These are phyloP conservation scores for Caenorhabditis sp. DNA, from an alignment of 2,888 invertebrate species.

Conservation along the genomic window DNA sequence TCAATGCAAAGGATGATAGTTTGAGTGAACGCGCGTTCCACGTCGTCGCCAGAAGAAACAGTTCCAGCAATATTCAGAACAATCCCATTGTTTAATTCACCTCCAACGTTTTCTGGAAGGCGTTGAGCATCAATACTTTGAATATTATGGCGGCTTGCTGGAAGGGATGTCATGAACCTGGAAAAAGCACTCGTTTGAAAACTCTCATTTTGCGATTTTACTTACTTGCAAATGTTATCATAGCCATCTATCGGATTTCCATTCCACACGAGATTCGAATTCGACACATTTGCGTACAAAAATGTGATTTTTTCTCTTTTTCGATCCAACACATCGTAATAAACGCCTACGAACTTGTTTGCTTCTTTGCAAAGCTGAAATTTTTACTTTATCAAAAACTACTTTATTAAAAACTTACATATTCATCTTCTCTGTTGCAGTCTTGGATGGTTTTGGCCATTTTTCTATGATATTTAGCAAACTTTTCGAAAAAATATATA, in stretches of 20 bases:
- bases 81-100: conserved; percentile 21
- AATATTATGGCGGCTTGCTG: conserved; percentile 82
- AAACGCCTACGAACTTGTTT: conserved; percentile 87
- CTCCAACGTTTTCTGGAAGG: conserved; percentile 32
- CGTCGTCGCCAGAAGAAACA: conserved; percentile 27
- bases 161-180: conserved; percentile 83
- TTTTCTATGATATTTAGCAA: too few relatives aligned
- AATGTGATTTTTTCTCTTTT: conserved; percentile 75
- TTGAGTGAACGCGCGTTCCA: conserved; percentile 41
- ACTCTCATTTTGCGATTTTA: not conserved
- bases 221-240: conserved; percentile 80
- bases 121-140: conserved; percentile 84
- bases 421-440: conserved; percentile 35
- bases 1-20: conserved; percentile 45
- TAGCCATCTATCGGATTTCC: conserved; percentile 85
- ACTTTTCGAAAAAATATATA: not conserved
- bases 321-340: conserved; percentile 84
- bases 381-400: not conserved
- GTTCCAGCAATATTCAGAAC: conserved; percentile 32
- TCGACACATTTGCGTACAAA: conserved; percentile 76
- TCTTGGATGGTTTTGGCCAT: conserved; percentile 7
- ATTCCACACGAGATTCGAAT: conserved; percentile 86
- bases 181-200: not conserved
- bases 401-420: conserved; percentile 15
- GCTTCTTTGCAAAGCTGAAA: conserved; percentile 73